A percentile compares a stretch with the other conserved stretches of the same genome.
Evolutionary conservation across 1,140 invertebrate species (phyloP).

Genomic region (Bathynomus jamesi): DNA sequence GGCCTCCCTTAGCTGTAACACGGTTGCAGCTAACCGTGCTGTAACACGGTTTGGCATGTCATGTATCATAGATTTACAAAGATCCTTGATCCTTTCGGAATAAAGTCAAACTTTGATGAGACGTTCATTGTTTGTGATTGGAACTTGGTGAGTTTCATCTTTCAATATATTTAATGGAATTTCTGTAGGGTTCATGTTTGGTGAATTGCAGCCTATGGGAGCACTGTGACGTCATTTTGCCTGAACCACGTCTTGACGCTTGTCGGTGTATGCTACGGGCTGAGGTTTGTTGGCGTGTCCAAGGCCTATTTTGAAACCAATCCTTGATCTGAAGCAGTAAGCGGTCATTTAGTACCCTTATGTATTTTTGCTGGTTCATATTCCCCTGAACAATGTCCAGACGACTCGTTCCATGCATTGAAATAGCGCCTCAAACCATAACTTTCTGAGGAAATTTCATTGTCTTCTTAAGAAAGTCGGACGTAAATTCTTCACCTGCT

Average conservation of each 20-base stretch:
- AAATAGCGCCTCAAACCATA: neutral
- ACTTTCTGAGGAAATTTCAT: neutral
- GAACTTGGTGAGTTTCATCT: neutral
- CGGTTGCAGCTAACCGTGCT: too few species aligned
- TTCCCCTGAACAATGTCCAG: neutral
- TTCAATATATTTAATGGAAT: too few species aligned
- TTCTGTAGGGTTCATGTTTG: slow-evolving; percentile 7
- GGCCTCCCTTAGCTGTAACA: too few species aligned
- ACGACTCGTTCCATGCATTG: neutral
- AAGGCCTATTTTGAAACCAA: neutral
- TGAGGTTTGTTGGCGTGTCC: neutral
- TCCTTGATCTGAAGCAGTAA: neutral
- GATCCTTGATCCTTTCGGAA: too few species aligned
- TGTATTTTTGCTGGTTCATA: neutral
- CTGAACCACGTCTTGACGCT: slow-evolving; percentile 21
- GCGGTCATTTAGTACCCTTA: neutral
- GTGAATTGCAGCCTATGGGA: neutral
- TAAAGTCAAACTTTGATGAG: neutral
- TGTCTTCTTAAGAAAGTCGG: neutral
- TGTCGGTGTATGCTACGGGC: slow-evolving; percentile 36
- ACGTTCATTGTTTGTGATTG: slow-evolving; percentile 6
- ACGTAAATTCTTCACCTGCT: neutral
- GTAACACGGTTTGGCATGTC: too few species aligned
- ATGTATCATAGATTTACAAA: too few species aligned
- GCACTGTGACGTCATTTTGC: neutral